Evolutionary conservation across 1,140 invertebrate genomes (phyloP).

Genomic region (Argopecten irradians): DNA sequence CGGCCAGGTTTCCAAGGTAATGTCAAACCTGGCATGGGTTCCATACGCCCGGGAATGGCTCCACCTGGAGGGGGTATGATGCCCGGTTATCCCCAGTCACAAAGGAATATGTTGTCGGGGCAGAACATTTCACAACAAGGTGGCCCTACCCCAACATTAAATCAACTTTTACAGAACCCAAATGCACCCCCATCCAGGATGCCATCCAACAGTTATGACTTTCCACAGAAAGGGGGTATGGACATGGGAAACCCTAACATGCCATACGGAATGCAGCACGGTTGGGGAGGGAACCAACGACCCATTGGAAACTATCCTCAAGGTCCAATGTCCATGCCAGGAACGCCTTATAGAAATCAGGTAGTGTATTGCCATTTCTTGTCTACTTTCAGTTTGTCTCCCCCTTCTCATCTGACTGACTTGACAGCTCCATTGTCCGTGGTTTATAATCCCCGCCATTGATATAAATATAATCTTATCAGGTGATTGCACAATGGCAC

Average conservation of each 20-base stretch:
- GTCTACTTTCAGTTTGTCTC: conserved; percentile 35
- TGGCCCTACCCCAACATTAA: conserved; percentile 91
- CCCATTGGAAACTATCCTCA: conserved; percentile 67
- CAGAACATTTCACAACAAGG: conserved; percentile 84
- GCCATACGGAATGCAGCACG: conserved; percentile 60
- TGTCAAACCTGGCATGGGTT: conserved; percentile 62
- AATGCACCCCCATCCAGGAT: conserved; percentile 80
- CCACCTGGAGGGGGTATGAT: conserved; percentile 58
- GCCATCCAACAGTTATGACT: conserved; percentile 74
- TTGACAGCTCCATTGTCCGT: conserved; percentile 42
- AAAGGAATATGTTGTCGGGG: conserved; percentile 78
- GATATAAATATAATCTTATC: conserved; percentile 51
- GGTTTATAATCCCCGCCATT: conserved; percentile 57
- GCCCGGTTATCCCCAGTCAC: conserved; percentile 37
- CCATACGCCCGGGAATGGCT: conserved; percentile 61
- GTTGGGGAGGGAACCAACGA: conserved; percentile 63
- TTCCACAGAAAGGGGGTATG: conserved; percentile 58
- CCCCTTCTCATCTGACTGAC: conserved; percentile 38
- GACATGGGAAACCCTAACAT: conserved; percentile 57
- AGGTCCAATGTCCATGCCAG: conserved; percentile 53
- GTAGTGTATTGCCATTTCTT: conserved; percentile 52
- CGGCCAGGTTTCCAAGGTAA: conserved; percentile 62
- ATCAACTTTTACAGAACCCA: conserved; percentile 89
- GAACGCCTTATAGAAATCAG: conserved; percentile 63
- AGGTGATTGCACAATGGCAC: conserved; percentile 30